Conservation (phyloP, 2,113 vertebrate species). For the Nansenia antarctica region DNA sequence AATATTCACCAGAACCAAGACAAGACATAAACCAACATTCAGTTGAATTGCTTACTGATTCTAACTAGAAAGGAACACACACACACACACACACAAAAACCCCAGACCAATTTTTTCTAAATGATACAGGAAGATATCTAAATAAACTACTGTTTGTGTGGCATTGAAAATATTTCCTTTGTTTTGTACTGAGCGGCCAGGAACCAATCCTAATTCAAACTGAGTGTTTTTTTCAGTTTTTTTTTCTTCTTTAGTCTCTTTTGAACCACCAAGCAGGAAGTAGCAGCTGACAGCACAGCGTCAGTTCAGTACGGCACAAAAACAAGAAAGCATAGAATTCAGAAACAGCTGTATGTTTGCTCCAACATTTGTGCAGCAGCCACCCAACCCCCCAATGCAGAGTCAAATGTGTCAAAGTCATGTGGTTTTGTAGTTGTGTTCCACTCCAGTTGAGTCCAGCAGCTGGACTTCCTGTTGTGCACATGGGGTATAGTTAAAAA, state of each 20-base stretch:
- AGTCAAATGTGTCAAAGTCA: too few species aligned
- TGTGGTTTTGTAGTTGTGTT: conserved; percentile 38
- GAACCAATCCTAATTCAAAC: not conserved
- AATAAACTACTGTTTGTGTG: not conserved
- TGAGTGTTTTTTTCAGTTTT: not conserved
- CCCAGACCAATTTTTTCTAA: not conserved
- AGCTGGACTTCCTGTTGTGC: conserved; percentile 67
- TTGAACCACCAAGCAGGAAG: conserved; percentile 30
- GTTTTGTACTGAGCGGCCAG: not conserved
- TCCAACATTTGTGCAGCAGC: not conserved
- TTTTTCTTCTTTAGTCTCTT: conserved; percentile 2
- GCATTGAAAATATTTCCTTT: not conserved
- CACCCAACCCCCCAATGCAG: conserved; percentile 24
- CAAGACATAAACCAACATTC: not conserved
- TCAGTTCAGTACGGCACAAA: conserved; percentile 23
- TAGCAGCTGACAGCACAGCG: conserved; percentile 40
- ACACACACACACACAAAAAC: too few species aligned
- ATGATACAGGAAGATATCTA: not conserved
- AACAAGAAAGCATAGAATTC: conserved; percentile 17
- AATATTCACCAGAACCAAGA: not conserved
- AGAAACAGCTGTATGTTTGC: conserved; percentile 40
- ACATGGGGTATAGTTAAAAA: conserved; percentile 11
- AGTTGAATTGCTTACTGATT: not conserved
- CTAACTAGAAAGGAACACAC: not conserved
- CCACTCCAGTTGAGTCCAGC: conserved; percentile 47